These are phyloP conservation scores for Platyscapa corneri DNA, from an alignment of 1,140 invertebrate species.

Conservation along the genomic window DNA sequence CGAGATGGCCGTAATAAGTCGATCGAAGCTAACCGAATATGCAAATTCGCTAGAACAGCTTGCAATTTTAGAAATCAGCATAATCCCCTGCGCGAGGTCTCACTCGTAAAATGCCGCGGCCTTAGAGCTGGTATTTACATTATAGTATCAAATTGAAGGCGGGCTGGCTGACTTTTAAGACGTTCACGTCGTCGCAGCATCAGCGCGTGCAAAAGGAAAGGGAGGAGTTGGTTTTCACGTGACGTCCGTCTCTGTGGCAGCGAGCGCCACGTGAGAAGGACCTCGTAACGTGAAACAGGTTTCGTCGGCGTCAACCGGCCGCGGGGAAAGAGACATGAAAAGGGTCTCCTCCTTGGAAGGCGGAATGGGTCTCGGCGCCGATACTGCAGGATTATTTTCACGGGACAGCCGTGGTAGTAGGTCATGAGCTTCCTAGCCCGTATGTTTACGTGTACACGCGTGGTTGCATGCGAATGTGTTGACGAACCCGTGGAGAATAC, in stretches of 20 bases:
- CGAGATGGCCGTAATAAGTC: background rate
- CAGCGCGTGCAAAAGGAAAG: background rate
- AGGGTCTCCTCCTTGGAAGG: background rate
- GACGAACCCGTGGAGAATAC: background rate
- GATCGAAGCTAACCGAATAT: background rate
- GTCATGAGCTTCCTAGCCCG: background rate
- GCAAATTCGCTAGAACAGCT: background rate
- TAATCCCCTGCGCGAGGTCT: background rate
- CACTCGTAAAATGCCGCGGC: background rate
- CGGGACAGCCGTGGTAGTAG: background rate
- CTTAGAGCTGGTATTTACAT: background rate
- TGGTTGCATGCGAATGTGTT: background rate
- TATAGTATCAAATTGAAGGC: background rate
- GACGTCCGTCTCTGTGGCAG: background rate
- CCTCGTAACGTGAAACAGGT: background rate
- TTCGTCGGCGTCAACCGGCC: background rate
- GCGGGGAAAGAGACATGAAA: background rate
- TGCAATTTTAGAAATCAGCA: background rate
- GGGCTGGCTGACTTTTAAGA: no score
- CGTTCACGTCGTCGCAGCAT: background rate
- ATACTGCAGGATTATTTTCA: no score
- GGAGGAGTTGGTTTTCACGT: background rate
- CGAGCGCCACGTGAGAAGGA: background rate
- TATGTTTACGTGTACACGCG: background rate
- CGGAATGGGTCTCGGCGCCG: no score